Evolutionary conservation across 2,888 invertebrate genomes (phyloP).

Genomic region (Dione juno): DNA sequence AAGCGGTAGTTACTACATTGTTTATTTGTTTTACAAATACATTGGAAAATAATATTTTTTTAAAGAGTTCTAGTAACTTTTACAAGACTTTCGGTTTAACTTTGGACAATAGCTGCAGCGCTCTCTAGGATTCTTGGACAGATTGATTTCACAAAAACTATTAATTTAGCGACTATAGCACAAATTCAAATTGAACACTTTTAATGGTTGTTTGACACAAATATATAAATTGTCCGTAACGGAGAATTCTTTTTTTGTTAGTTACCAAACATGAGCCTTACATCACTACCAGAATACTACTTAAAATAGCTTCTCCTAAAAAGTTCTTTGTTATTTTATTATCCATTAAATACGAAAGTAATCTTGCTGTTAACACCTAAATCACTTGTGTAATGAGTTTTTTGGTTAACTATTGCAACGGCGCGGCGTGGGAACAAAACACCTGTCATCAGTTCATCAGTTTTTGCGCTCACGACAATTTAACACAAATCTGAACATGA

Average conservation of each 20-base stretch:
- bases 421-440: conserved; percentile 29
- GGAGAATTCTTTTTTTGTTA: not conserved
- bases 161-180: not conserved
- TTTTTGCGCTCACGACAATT: conserved; percentile 26
- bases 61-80: too few species aligned
- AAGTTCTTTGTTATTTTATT: not conserved
- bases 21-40: too few species aligned
- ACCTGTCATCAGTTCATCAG: conserved; percentile 19
- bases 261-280: conserved; percentile 3
- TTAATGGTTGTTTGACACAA: not conserved
- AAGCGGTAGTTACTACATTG: too few species aligned
- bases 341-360: conserved; percentile 9
- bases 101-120: too few species aligned
- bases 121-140: too few species aligned
- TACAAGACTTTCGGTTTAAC: too few species aligned
- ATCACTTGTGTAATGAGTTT: conserved; percentile 21
- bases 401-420: conserved; percentile 26
- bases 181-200: not conserved
- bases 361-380: conserved; percentile 21
- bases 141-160: not conserved
- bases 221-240: not conserved
- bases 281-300: conserved; percentile 16
- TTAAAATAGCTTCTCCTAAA: not conserved
- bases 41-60: too few species aligned
- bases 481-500: conserved; percentile 7